Base-by-base conservation (phyloP, 2,113 vertebrate genomes). In the Spermophilus dauricus region DNA sequence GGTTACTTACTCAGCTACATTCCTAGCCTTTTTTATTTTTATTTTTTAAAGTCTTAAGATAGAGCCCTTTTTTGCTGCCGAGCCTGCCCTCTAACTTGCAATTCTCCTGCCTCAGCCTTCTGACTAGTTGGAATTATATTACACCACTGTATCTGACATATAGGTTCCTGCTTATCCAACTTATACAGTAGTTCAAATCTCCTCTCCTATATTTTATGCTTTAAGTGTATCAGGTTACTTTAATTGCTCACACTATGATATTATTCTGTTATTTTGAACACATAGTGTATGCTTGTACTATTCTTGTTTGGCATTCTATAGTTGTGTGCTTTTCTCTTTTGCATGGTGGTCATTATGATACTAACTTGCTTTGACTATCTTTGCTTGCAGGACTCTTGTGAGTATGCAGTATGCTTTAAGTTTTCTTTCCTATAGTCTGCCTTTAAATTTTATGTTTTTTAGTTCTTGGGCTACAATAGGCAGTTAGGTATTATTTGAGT, bases 301-400 rank as follows among this genome's bases (percentile, higher is more conserved):
- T 82, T 92, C 51, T 95, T 84, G 24, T 85, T 45, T 94, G 72
- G 30, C 34, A 77, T 2, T 92, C 34, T 82, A 9, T 7, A 30
- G 1, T 48, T 63, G 0, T 84, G 90, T 20, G 83, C 53, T 82
- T 65, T 20, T 94, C 69, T 93, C 17, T 75, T 76, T 39, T 77
- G 17, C 91, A 58, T 85, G 69, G 39, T 88, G 96, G 70, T 96
- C 56, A 78, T 92, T 94, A 20, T 81, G 87, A 63, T 84, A 84
- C 76, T 75, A 80, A 86, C 32, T 96, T n/a, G 34, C 7, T 94
- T 93, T 88, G 51, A 10, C 22, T 91, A 81, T 81, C 24, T 96
- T 96, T 93, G 48, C 61, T 91, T 95, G 5, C 5, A 93, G 32
- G 28, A 93, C 28, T 89, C 13, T 82, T 80, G 22, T 78, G n/a